Conservation (phyloP, 37 sponge, comb jelly and placozoan species). For the Haliclona indistincta region DNA sequence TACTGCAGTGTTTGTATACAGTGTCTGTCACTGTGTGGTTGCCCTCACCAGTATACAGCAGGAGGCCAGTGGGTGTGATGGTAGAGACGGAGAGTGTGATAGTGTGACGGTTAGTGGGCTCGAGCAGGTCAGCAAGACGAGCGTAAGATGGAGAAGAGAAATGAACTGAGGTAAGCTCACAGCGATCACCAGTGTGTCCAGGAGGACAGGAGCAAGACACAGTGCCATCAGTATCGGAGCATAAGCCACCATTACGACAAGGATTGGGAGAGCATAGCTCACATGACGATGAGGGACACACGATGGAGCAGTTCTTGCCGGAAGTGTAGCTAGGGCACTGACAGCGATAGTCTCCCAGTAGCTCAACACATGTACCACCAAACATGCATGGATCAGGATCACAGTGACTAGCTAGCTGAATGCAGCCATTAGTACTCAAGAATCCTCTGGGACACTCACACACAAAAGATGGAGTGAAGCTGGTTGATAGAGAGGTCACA, state of each 20-base stretch:
- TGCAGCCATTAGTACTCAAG: slow-evolving; percentile 30
- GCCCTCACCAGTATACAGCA: slow-evolving; percentile 34
- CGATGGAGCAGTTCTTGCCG: slow-evolving; percentile 45
- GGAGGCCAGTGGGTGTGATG: slow-evolving; percentile 32
- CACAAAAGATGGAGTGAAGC: slow-evolving; percentile 3
- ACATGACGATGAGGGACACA: slow-evolving; percentile 58
- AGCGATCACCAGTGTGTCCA: slow-evolving; percentile 34
- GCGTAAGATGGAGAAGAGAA: slow-evolving; percentile 16
- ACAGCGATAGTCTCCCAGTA: slow-evolving; percentile 40
- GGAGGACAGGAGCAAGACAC: slow-evolving; percentile 36
- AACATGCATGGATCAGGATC: slow-evolving; percentile 38
- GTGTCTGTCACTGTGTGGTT: background rate
- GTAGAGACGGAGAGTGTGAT: no score
- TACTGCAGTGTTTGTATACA: no score
- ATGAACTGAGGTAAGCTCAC: slow-evolving; percentile 38
- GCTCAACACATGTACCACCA: slow-evolving; percentile 30
- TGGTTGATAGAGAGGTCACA: slow-evolving; percentile 16
- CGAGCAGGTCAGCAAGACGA: slow-evolving; percentile 1
- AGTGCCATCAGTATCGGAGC: background rate
- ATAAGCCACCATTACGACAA: slow-evolving; percentile 52
- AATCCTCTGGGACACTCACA: slow-evolving; percentile 60
- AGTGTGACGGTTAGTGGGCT: no score
- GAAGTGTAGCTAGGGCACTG: slow-evolving; percentile 25
- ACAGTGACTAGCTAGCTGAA: slow-evolving; percentile 32
- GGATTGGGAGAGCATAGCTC: slow-evolving; percentile 42